These are phyloP conservation scores for Pteruthius melanotis DNA, from an alignment of 2,113 vertebrate genomes.

Conservation along the genomic window DNA sequence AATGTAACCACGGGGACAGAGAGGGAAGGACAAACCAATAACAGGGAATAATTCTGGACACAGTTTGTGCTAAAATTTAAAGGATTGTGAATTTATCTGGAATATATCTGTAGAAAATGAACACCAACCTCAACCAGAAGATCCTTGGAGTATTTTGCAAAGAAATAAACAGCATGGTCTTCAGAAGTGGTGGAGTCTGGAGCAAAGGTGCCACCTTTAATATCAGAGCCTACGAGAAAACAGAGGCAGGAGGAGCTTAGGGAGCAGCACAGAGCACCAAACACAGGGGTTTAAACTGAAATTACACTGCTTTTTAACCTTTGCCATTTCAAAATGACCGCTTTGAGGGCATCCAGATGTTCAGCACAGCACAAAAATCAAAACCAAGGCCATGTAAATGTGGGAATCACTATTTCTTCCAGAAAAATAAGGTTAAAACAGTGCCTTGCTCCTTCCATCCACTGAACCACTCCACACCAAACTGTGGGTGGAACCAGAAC, in stretches of 20 bases:
- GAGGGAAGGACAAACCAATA: not conserved
- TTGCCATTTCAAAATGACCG: not conserved
- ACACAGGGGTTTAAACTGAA: not conserved
- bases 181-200: conserved; percentile 77
- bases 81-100: not conserved
- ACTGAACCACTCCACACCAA: not conserved
- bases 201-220: conserved; percentile 85
- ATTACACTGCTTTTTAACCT: not conserved
- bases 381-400: not conserved
- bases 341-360: not conserved
- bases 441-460: not conserved
- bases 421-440: not conserved
- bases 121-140: conserved; percentile 86
- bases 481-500: not conserved
- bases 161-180: conserved; percentile 86
- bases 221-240: conserved; percentile 82
- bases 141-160: conserved; percentile 89
- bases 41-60: not conserved
- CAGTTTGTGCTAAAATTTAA: not conserved
- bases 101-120: not conserved
- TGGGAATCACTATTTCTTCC: not conserved
- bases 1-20: not conserved
- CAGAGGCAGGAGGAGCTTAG: not conserved
- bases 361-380: not conserved
- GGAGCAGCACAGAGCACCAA: not conserved